Evolutionary conservation across 2,888 invertebrate genomes (phyloP).

Genomic region (Pemphredon lugubris): DNA sequence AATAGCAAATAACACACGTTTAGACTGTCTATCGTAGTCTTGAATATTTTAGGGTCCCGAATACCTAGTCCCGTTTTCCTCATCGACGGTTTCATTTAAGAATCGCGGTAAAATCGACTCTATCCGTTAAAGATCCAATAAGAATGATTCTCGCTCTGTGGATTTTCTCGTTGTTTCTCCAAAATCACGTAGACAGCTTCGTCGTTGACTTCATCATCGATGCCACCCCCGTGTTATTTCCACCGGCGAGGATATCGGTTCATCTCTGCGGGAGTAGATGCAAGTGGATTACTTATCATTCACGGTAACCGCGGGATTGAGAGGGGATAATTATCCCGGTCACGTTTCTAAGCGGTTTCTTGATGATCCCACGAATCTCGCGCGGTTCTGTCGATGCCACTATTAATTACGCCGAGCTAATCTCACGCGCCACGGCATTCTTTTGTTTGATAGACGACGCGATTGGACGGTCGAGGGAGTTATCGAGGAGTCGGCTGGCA

Average conservation of each 20-base stretch:
- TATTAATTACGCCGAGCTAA: conserved; percentile 8
- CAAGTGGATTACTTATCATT: too few species aligned
- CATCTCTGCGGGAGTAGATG: conserved; percentile 68
- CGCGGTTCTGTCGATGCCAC: not conserved
- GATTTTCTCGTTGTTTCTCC: too few species aligned
- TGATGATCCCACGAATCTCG: too few species aligned
- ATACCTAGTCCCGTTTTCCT: too few species aligned
- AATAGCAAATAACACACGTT: too few species aligned
- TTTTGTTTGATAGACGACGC: conserved; percentile 56
- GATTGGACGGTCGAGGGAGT: conserved; percentile 57
- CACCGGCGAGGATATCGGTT: conserved; percentile 60
- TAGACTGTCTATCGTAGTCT: too few species aligned
- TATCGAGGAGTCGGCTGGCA: conserved; percentile 61
- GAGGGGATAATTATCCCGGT: not conserved
- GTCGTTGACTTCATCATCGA: conserved; percentile 60
- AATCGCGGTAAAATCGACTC: too few species aligned
- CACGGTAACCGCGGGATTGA: conserved; percentile 46
- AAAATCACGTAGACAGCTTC: not conserved
- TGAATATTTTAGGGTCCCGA: too few species aligned
- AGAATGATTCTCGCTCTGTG: too few species aligned
- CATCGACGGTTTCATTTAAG: too few species aligned
- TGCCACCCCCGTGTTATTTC: conserved; percentile 49
- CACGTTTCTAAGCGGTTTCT: not conserved
- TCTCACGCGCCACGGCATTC: not conserved
- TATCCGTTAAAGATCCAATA: too few species aligned